phyloP scores from a whole-genome alignment of 2,113 vertebrate species.

The Egretta garzetta region DNA sequence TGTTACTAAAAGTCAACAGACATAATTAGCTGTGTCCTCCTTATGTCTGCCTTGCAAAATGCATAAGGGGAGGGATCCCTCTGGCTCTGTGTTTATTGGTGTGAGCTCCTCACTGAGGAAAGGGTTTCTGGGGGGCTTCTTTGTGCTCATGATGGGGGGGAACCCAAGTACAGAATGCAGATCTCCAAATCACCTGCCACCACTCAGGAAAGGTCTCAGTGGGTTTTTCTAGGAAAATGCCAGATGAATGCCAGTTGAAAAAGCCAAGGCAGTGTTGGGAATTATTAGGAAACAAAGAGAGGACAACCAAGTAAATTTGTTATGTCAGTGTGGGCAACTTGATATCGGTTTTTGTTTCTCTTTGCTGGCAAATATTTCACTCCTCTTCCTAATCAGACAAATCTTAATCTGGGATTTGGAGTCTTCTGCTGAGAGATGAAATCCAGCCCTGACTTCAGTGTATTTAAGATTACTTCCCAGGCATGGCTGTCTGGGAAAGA shows the following conservation, averaged over 20 bases:
- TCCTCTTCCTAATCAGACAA: background rate
- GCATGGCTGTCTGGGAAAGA: background rate
- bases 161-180: background rate
- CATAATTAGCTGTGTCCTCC: background rate
- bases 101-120: background rate
- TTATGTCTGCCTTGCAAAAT: background rate
- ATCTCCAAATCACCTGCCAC: background rate
- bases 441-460: background rate
- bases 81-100: background rate
- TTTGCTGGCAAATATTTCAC: background rate
- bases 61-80: background rate
- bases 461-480: background rate
- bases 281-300: background rate
- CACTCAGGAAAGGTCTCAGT: background rate
- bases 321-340: background rate
- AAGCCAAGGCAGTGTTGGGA: background rate
- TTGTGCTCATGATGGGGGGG: background rate
- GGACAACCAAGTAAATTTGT: background rate
- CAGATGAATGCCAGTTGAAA: background rate
- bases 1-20: background rate
- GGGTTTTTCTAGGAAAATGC: background rate
- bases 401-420: background rate
- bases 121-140: background rate
- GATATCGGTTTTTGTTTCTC: background rate
- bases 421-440: background rate